Evolutionary conservation across 2,888 invertebrate species (phyloP).

Genomic region (Heliconius aoede): DNA sequence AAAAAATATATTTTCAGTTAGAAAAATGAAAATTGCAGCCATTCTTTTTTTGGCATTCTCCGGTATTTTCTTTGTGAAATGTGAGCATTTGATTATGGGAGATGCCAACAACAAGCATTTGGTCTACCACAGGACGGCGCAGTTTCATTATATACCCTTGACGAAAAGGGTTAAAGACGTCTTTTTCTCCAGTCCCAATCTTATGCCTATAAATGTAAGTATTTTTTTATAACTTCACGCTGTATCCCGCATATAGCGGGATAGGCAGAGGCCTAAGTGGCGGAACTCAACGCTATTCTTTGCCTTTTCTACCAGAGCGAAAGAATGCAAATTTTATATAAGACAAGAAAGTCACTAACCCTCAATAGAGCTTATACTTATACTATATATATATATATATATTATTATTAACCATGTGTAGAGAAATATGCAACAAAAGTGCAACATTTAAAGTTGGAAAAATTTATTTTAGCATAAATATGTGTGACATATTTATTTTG

Average conservation of each 20-base stretch:
- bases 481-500: too few relatives aligned
- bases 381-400: too few relatives aligned
- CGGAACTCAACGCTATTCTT: too few relatives aligned
- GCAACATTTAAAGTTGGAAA: too few relatives aligned
- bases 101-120: slow-evolving; percentile 53
- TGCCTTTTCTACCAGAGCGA: too few relatives aligned
- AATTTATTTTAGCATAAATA: too few relatives aligned
- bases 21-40: slow-evolving; percentile 51
- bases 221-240: neutral
- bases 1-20: slow-evolving; percentile 42
- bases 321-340: too few relatives aligned
- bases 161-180: slow-evolving; percentile 58
- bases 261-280: neutral
- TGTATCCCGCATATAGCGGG: neutral
- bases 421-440: too few relatives aligned
- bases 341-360: too few relatives aligned
- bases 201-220: slow-evolving; percentile 60
- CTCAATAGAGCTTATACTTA: too few relatives aligned
- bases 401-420: too few relatives aligned
- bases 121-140: slow-evolving; percentile 54
- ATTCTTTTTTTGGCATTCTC: slow-evolving; percentile 49
- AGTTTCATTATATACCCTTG: slow-evolving; percentile 57
- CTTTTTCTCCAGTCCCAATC: slow-evolving; percentile 57
- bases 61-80: slow-evolving; percentile 44
- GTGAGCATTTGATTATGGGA: slow-evolving; percentile 60